Evolutionary conservation across 2,888 invertebrate genomes (phyloP).

Genomic region (Acanthacorydalis orientalis): DNA sequence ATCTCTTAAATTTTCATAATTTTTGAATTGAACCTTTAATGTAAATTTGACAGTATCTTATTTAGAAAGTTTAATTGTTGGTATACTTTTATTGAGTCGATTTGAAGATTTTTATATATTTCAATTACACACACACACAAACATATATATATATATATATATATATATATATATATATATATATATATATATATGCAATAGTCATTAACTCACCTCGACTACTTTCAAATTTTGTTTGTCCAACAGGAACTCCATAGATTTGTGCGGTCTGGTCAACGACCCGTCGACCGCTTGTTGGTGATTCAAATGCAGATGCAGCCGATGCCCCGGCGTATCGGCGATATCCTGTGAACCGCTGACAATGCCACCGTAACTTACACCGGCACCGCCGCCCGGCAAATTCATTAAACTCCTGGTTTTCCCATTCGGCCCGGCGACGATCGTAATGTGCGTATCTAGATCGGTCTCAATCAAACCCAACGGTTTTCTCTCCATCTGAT

Average conservation of each 20-base stretch:
- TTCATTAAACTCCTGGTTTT: conserved; percentile 54
- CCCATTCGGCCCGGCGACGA: conserved; percentile 17
- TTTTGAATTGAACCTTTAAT: too few species aligned
- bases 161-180: not conserved
- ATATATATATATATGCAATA: not conserved
- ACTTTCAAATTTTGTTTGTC: conserved; percentile 82
- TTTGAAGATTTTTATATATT: too few species aligned
- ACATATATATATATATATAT: too few species aligned
- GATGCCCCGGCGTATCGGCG: conserved; percentile 24
- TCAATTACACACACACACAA: too few species aligned
- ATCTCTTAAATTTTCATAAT: too few species aligned
- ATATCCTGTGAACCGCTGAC: conserved; percentile 33
- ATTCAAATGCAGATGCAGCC: conserved; percentile 28
- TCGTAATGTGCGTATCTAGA: conserved; percentile 59
- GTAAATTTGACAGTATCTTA: too few species aligned
- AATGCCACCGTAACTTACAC: conserved; percentile 18
- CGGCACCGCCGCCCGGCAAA: conserved; percentile 28
- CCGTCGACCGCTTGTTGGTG: conserved; percentile 23
- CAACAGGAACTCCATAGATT: conserved; percentile 90
- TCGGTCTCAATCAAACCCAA: conserved; percentile 81
- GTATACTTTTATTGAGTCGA: too few species aligned
- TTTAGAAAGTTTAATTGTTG: too few species aligned
- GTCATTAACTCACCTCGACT: conserved; percentile 53
- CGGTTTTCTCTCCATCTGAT: conserved; percentile 33
- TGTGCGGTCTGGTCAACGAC: conserved; percentile 44